Percentiles rank a stretch among this genome's conserved stretches.
These are phyloP conservation scores for Dromiciops gliroides DNA, from an alignment of 2,113 vertebrate species.

Conservation along the genomic window DNA sequence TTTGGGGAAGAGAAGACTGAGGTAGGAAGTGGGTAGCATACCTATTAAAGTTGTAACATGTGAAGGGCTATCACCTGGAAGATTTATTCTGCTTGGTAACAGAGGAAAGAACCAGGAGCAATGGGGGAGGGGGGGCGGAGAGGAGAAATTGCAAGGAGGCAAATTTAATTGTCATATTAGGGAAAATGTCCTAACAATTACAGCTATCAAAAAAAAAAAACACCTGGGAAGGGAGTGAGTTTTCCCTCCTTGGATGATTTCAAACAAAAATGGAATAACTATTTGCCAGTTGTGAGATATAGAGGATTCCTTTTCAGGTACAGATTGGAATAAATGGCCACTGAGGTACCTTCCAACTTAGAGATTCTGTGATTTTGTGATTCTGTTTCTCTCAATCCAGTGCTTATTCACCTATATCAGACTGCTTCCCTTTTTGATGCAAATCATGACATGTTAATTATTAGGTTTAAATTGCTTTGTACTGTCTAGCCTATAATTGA, in stretches of 20 bases:
- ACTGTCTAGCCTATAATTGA: neutral
- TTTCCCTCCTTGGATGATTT: neutral
- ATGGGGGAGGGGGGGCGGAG: too few species aligned
- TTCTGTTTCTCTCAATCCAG: neutral
- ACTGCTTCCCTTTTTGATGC: neutral
- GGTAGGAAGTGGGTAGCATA: neutral
- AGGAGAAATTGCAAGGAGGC: neutral
- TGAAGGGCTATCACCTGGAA: neutral
- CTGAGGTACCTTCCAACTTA: neutral
- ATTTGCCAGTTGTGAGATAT: neutral
- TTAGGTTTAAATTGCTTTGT: neutral
- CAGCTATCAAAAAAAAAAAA: neutral
- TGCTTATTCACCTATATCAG: neutral
- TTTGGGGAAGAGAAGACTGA: neutral
- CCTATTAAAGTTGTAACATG: neutral
- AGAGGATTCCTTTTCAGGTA: neutral
- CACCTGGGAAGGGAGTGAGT: neutral
- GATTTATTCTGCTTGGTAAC: neutral
- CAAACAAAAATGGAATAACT: neutral
- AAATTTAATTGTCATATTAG: neutral
- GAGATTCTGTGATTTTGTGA: neutral
- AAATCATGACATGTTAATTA: neutral
- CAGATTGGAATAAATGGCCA: neutral
- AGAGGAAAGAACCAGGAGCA: neutral
- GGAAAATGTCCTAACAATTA: neutral